Percentiles rank a stretch among this genome's conserved stretches.
Conservation (phyloP, 2,797 vertebrate species). For the Coilia nasus region DNA sequence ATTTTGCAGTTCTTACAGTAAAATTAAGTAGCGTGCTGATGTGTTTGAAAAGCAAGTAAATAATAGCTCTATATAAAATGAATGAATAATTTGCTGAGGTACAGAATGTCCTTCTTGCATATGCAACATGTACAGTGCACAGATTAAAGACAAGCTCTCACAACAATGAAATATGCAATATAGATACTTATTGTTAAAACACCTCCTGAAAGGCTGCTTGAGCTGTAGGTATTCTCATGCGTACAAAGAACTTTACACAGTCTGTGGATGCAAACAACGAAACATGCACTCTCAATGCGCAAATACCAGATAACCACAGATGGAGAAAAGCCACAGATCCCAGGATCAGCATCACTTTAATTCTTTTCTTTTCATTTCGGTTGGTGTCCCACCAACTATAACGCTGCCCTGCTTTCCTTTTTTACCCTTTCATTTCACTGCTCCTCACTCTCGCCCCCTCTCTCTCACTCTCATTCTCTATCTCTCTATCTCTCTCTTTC, state of each 20-base stretch:
- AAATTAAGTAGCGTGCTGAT: neutral
- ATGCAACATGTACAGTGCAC: neutral
- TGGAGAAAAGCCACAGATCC: neutral
- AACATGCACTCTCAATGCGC: neutral
- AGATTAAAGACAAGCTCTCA: neutral
- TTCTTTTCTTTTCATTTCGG: neutral
- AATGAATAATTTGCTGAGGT: neutral
- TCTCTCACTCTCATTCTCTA: conserved; percentile 12
- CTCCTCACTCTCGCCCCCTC: neutral
- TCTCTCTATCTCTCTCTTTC: conserved; percentile 38
- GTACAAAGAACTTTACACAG: neutral
- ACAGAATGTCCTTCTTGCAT: neutral
- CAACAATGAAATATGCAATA: neutral
- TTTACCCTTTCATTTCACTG: neutral
- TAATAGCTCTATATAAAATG: neutral
- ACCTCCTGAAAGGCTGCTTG: neutral
- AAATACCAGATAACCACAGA: neutral
- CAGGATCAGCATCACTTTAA: conserved; percentile 18
- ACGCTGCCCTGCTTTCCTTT: neutral
- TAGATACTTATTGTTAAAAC: neutral
- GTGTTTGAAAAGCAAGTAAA: neutral
- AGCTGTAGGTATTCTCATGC: neutral
- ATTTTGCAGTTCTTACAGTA: neutral
- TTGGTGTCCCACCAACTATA: neutral
- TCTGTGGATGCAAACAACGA: neutral